Base-by-base conservation (phyloP, 1,140 invertebrate genomes). In the Physella acuta region DNA sequence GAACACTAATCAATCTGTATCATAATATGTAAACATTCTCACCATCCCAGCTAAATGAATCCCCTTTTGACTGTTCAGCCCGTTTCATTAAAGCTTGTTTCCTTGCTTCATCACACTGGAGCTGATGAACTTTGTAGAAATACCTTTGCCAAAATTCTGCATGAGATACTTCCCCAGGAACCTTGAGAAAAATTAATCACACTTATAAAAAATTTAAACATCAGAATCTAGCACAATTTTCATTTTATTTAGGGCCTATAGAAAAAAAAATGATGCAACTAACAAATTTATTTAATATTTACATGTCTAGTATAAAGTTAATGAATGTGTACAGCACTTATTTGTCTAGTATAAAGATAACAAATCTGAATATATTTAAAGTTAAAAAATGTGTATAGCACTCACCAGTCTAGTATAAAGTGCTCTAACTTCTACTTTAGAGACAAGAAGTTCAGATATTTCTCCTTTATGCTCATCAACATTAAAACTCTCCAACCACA, bases 131-230 rank as follows among this genome's bases (percentile, higher is more conserved):
- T 66, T 81, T 81, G 75, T 85, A 88, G 73, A 85, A 87, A 74
- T 88, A 88, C 39, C 85, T 74, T 51, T 82, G 80, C 87, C 87
- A 88, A 75, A 88, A 88, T 59, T 86, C 82, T 37, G 79, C 73
- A 74, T 87, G 86, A 1, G 86, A 85, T 55, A 87, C 77, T 63
- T 80, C 73, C 30, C 77, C 72, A 26, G 85, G 85, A 16, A 86
- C 85, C 84, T 83, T 51, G 1, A 65, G 26, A 75, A 68, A 52
- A 59, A 16, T 63, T 5, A 2, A 69, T 33, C 20, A 24, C n/a
- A 37, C 53, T 53, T 8, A 62, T 3, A 3, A 20, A 17, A 33
- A 8, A 37, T 4, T 24, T 44, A 2, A 55, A 55, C 11, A 16
- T 55, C 11, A 16, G 26, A 16, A 44, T 11, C 8, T 44, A 44